Evolutionary conservation across 2,113 vertebrate genomes (phyloP).

Genomic region (Dendropsophus ebraccatus): DNA sequence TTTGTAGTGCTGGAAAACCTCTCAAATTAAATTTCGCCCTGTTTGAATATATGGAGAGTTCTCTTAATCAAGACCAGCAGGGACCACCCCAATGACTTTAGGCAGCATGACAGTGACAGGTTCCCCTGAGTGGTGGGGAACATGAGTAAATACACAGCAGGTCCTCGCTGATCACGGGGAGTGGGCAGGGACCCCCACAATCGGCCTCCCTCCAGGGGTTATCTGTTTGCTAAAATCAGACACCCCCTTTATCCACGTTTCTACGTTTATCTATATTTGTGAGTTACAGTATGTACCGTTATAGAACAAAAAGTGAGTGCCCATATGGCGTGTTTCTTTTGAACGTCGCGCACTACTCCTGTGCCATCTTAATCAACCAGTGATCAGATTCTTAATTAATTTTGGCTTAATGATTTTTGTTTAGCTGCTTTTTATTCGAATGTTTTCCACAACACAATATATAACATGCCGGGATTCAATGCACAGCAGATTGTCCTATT

Average conservation of each 20-base stretch:
- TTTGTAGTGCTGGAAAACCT: too few relatives aligned
- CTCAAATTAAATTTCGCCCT: too few relatives aligned
- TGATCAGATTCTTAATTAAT: constrained; percentile 12
- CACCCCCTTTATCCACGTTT: background rate
- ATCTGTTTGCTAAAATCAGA: background rate
- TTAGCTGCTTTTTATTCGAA: constrained; percentile 1
- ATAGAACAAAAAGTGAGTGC: background rate
- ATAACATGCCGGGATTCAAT: background rate
- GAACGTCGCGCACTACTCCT: background rate
- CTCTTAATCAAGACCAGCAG: too few relatives aligned
- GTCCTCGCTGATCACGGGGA: background rate
- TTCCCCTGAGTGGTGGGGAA: too few relatives aligned
- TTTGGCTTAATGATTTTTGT: constrained; percentile 29
- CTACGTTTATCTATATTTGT: background rate
- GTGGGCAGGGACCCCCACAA: background rate
- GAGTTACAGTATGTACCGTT: background rate
- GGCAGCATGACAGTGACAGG: too few relatives aligned
- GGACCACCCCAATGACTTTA: too few relatives aligned
- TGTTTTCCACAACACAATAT: constrained; percentile 31
- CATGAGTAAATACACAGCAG: too few relatives aligned
- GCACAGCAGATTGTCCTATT: constrained; percentile 37
- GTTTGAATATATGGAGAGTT: too few relatives aligned
- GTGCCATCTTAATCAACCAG: background rate
- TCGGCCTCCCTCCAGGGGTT: background rate
- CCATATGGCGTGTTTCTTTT: constrained; percentile 10